phyloP scores from a whole-genome alignment of 2,888 invertebrate species.

The Scelioninae gen. 1 region DNA sequence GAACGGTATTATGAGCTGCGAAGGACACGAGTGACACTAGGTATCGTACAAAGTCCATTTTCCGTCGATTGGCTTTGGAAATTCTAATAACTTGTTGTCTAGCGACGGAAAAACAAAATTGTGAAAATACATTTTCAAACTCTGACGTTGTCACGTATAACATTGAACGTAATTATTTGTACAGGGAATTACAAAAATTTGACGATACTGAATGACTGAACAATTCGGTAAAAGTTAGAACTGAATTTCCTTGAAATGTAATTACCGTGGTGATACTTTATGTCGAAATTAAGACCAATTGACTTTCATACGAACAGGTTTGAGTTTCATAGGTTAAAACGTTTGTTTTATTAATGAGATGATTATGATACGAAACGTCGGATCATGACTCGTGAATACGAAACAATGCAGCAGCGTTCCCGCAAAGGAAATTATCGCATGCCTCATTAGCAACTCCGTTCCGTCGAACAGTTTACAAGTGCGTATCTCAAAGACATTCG shows the following conservation, averaged over 20 bases:
- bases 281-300: slow-evolving; percentile 42
- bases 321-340: slow-evolving; percentile 64
- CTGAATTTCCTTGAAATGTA: not conserved
- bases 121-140: slow-evolving; percentile 15
- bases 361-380: slow-evolving; percentile 66
- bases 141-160: too few relatives aligned
- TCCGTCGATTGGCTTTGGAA: slow-evolving; percentile 69
- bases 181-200: too few relatives aligned
- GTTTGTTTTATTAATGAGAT: slow-evolving; percentile 70
- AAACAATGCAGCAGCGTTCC: slow-evolving; percentile 64
- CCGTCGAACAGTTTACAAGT: slow-evolving; percentile 36
- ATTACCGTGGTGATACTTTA: slow-evolving; percentile 9
- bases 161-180: too few relatives aligned
- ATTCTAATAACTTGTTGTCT: slow-evolving; percentile 64
- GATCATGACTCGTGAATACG: slow-evolving; percentile 65
- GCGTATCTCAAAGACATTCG: not conserved
- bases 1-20: slow-evolving; percentile 77
- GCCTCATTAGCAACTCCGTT: slow-evolving; percentile 55
- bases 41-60: slow-evolving; percentile 76
- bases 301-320: slow-evolving; percentile 59
- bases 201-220: too few relatives aligned
- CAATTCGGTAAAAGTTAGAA: not conserved
- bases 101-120: slow-evolving; percentile 39
- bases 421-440: slow-evolving; percentile 62
- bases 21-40: slow-evolving; percentile 79